phyloP scores from a whole-genome alignment of 2,797 vertebrate species.

The Pelobates cultripes region DNA sequence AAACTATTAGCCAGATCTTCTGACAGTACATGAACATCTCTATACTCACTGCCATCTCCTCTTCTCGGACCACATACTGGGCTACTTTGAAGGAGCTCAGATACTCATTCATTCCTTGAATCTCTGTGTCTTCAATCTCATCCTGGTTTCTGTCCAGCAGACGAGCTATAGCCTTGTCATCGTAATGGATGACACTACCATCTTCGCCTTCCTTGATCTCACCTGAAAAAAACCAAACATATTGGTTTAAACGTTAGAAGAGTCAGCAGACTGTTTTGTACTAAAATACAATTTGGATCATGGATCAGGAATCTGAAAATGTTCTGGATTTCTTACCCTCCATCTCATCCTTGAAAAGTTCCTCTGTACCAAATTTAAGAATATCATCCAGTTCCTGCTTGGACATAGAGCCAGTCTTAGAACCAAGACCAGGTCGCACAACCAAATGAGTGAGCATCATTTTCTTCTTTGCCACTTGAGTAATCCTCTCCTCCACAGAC shows the following conservation, averaged over 20 bases:
- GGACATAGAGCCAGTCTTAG: conserved; percentile 98
- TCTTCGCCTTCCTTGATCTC: conserved; percentile 95
- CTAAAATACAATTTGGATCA: too few species aligned
- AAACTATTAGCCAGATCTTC: neutral
- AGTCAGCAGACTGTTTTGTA: too few species aligned
- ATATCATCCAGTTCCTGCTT: conserved; percentile 98
- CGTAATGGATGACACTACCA: conserved; percentile 96
- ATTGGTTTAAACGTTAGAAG: too few species aligned
- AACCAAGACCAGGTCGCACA: conserved; percentile 93
- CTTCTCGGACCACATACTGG: conserved; percentile 97
- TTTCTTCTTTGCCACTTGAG: conserved; percentile 98
- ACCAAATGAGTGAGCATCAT: conserved; percentile 99
- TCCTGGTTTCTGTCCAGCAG: conserved; percentile 94
- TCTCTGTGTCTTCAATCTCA: conserved; percentile 92
- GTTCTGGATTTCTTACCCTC: conserved; percentile 68
- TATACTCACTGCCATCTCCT: conserved; percentile 92
- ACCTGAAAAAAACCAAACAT: conserved; percentile 45
- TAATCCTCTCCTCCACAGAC: conserved; percentile 97
- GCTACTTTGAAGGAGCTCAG: conserved; percentile 98
- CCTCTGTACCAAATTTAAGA: conserved; percentile 96
- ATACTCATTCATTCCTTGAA: conserved; percentile 99
- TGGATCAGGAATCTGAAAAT: neutral
- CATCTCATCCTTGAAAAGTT: conserved; percentile 94
- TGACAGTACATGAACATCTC: neutral
- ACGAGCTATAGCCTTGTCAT: conserved; percentile 92